Evolutionary conservation across 2,113 vertebrate species (phyloP), one percentile per base, ranked within the genome.

Genomic region (Haemorhous mexicanus): DNA sequence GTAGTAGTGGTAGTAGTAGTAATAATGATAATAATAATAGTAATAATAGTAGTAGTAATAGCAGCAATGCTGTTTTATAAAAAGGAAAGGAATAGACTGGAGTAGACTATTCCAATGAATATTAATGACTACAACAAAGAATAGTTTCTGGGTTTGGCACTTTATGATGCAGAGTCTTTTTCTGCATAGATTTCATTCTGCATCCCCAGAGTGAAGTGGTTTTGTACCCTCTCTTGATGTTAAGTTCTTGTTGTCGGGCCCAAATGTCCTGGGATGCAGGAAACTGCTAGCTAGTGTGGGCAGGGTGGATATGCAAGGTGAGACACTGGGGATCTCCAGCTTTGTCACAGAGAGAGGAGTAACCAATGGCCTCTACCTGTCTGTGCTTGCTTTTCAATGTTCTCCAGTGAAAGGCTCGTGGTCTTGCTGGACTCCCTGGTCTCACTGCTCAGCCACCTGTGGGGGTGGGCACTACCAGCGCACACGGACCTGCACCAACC

Each of bases 371-470:
- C 53, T 62, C 43, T 44, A 0, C 41, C 47, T 96, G 55, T 95
- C 55, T 95, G 79, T 87, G 73, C 67, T 93, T 95, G 79, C 88
- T 96, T 89, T 91, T 81, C 44, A 47, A 85, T 93, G 39, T 55
- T 58, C 79, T 94, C 50, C 97, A 99, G 99, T 99, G 53, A 98
- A 98, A 59, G 99, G 99, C 8, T 98, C 98, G 0, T 99, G 99
- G 99, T 99, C 99, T 52, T 99, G 99, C 97, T 99, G 99, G 99
- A 99, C 99, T 8, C 96, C 99, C 6, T 99, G 99, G 99, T 99
- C 99, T 49, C 98, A 98, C 87, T 99, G 99, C 95, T 99, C 99
- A 6, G 99, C 98, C 66, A 98, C 99, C 21, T 99, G 99, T 12
- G 99, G 99, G 7, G 98, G 99, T 8, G 99, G 99, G 17, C 99